Evolutionary conservation across 2,797 vertebrate genomes (phyloP).

Genomic region (Melopsittacus undulatus): DNA sequence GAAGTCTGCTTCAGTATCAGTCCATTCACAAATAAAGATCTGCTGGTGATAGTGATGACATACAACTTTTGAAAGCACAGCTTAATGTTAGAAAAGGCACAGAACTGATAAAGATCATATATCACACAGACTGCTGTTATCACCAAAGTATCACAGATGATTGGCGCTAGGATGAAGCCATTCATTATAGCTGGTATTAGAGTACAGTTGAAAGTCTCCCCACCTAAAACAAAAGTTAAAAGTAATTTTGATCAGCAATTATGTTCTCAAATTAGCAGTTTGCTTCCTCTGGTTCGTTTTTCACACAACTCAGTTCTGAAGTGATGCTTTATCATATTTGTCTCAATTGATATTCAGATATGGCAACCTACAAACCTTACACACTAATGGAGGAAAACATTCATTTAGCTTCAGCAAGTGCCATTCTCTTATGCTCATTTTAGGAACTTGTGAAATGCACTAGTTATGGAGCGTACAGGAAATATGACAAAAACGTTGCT

Average conservation of each 20-base stretch:
- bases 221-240: background rate
- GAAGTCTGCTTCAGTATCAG: background rate
- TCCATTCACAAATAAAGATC: background rate
- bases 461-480: background rate
- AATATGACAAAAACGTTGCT: background rate
- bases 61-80: background rate
- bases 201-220: background rate
- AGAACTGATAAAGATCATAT: background rate
- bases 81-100: background rate
- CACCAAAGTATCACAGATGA: background rate
- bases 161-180: background rate
- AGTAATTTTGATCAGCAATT: background rate
- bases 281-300: background rate
- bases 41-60: background rate
- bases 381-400: background rate
- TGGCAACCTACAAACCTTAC: background rate
- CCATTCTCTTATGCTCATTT: background rate
- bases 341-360: background rate
- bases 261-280: background rate
- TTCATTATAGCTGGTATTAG: background rate
- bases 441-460: background rate
- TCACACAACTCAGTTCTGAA: background rate
- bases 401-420: background rate
- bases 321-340: background rate
- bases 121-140: conserved; percentile 2